Evolutionary conservation across 1,140 invertebrate genomes (phyloP).

Genomic region (Steinernema khuongi): DNA sequence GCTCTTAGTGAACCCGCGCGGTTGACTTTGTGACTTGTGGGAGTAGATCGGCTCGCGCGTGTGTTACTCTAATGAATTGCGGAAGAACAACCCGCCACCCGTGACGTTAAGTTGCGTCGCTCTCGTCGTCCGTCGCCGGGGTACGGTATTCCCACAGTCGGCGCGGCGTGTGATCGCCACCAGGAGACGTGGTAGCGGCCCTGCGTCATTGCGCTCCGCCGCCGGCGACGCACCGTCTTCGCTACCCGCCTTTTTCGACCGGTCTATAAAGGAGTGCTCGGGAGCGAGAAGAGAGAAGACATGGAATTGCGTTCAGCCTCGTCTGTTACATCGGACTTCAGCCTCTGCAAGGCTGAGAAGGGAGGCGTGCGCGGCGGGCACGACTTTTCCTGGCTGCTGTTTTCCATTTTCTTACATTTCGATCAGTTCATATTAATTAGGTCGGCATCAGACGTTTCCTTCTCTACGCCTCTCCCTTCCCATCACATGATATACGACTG

Average conservation of each 20-base stretch:
- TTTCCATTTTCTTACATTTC: neutral
- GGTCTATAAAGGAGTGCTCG: neutral
- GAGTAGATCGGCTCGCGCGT: neutral
- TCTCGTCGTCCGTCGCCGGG: neutral
- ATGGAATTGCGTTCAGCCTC: conserved; percentile 6
- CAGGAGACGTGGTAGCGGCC: neutral
- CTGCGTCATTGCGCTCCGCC: neutral
- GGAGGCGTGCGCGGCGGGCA: neutral
- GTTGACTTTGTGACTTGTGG: too few species aligned
- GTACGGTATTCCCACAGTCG: neutral
- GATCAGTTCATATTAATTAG: neutral
- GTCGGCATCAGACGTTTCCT: neutral
- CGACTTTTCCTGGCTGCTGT: neutral
- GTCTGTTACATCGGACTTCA: neutral
- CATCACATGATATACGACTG: neutral
- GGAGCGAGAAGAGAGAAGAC: neutral
- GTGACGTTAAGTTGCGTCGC: neutral
- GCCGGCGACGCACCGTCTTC: conserved; percentile 1
- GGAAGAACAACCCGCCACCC: too few species aligned
- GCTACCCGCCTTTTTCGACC: neutral
- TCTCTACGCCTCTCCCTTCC: neutral
- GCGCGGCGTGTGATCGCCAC: neutral
- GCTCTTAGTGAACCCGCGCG: too few species aligned
- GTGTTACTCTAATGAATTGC: neutral
- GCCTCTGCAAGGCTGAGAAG: neutral